Evolutionary conservation across 2,888 invertebrate species (phyloP).

Genomic region (Odontocolon sp.): DNA sequence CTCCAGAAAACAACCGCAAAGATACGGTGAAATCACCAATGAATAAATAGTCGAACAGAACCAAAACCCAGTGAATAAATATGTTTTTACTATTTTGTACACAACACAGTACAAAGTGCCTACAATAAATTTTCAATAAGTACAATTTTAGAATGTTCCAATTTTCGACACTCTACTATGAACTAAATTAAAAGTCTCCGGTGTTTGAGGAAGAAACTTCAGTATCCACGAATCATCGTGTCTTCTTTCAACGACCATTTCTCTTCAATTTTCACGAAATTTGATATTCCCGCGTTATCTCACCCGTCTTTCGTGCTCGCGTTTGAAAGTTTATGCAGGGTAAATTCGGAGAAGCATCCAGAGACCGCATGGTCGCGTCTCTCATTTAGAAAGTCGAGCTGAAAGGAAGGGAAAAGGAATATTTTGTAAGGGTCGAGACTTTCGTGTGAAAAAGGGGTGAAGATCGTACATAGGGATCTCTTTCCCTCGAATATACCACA

Average conservation of each 20-base stretch:
- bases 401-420: conserved; percentile 11
- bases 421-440: conserved; percentile 10
- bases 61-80: too few species aligned
- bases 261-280: conserved; percentile 5
- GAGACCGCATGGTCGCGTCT: conserved; percentile 12
- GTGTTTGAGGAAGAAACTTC: neutral
- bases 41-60: too few species aligned
- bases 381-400: conserved; percentile 23
- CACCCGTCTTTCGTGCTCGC: neutral
- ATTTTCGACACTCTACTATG: neutral
- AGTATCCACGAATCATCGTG: neutral
- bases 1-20: too few species aligned
- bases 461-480: conserved; percentile 4
- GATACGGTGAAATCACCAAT: too few species aligned
- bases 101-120: too few species aligned
- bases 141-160: neutral
- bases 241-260: neutral
- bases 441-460: conserved; percentile 8
- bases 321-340: conserved; percentile 14
- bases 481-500: conserved; percentile 1
- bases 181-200: neutral
- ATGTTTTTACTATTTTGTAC: too few species aligned
- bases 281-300: neutral
- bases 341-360: conserved; percentile 16
- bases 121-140: neutral